These are phyloP conservation scores for Palythoa caribaeorum DNA, from an alignment of 92 coral and sea anemone species.

Conservation along the genomic window DNA sequence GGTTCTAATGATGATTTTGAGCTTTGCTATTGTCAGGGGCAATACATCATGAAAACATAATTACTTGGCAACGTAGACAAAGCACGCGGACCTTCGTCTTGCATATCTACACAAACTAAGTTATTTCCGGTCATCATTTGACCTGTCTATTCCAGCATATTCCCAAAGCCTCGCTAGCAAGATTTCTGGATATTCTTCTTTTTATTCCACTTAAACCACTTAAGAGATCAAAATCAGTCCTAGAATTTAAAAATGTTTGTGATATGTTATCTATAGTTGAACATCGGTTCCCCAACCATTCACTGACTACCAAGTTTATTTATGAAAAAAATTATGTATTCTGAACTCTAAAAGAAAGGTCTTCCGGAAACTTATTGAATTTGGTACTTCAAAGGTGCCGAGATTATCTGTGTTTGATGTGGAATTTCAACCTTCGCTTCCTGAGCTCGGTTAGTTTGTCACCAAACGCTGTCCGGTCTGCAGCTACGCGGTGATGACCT, in stretches of 20 bases:
- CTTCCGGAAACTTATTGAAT: slow-evolving; percentile 48
- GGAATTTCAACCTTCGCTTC: background rate
- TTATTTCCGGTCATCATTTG: slow-evolving; percentile 88
- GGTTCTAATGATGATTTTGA: slow-evolving; percentile 2
- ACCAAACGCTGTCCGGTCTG: slow-evolving; percentile 6
- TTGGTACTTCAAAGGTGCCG: slow-evolving; percentile 50
- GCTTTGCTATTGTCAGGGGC: background rate
- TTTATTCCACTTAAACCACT: slow-evolving; percentile 27
- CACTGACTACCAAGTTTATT: slow-evolving; percentile 14
- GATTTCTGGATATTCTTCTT: slow-evolving; percentile 15
- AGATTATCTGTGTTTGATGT: slow-evolving; percentile 3
- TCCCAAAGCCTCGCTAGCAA: slow-evolving; percentile 38
- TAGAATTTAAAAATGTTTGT: slow-evolving; percentile 18
- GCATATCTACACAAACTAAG: slow-evolving; percentile 81
- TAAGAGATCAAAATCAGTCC: slow-evolving; percentile 26
- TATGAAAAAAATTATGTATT: slow-evolving; percentile 32
- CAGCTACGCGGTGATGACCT: slow-evolving; percentile 6
- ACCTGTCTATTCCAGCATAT: slow-evolving; percentile 69
- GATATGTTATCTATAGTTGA: background rate
- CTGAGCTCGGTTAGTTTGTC: slow-evolving; percentile 19
- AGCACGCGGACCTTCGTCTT: slow-evolving; percentile 34
- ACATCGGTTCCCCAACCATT: background rate
- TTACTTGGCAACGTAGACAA: background rate
- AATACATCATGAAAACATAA: slow-evolving; percentile 24
- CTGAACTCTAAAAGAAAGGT: slow-evolving; percentile 11